Evolutionary conservation across 2,797 vertebrate genomes (phyloP).

Genomic region (Miichthys miiuy): DNA sequence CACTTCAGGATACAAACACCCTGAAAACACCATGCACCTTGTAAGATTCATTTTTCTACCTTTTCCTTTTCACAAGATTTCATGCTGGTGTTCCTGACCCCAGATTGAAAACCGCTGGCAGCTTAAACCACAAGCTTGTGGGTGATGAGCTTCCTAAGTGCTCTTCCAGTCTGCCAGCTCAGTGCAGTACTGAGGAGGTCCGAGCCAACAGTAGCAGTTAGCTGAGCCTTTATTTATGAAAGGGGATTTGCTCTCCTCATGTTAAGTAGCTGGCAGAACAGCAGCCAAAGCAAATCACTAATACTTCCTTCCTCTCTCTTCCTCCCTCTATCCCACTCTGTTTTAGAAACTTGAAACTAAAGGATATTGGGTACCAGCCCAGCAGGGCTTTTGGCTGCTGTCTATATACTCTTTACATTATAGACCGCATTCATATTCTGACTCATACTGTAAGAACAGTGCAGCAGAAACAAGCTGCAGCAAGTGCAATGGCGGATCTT

Average conservation of each 20-base stretch:
- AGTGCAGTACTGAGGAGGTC: conserved; percentile 49
- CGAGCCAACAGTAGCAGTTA: conserved; percentile 73
- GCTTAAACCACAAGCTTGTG: conserved; percentile 52
- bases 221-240: conserved; percentile 77
- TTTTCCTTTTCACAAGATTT: conserved; percentile 26
- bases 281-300: conserved; percentile 69
- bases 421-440: conserved; percentile 39
- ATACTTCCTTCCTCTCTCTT: conserved; percentile 56
- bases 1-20: not conserved
- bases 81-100: conserved; percentile 45
- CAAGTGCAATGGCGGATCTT: conserved; percentile 18
- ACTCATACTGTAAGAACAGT: conserved; percentile 20
- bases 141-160: conserved; percentile 67
- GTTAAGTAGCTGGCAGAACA: conserved; percentile 68
- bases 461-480: conserved; percentile 8
- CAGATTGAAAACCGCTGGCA: conserved; percentile 50
- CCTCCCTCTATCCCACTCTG: conserved; percentile 18
- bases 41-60: conserved; percentile 6
- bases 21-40: not conserved
- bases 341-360: conserved; percentile 44
- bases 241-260: conserved; percentile 73
- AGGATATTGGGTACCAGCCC: conserved; percentile 37
- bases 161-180: conserved; percentile 59
- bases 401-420: conserved; percentile 42
- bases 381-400: conserved; percentile 39